Evolutionary conservation across 2,113 vertebrate genomes (phyloP), one percentile per base, ranked within the genome.

Genomic region (Etheostoma cragini): DNA sequence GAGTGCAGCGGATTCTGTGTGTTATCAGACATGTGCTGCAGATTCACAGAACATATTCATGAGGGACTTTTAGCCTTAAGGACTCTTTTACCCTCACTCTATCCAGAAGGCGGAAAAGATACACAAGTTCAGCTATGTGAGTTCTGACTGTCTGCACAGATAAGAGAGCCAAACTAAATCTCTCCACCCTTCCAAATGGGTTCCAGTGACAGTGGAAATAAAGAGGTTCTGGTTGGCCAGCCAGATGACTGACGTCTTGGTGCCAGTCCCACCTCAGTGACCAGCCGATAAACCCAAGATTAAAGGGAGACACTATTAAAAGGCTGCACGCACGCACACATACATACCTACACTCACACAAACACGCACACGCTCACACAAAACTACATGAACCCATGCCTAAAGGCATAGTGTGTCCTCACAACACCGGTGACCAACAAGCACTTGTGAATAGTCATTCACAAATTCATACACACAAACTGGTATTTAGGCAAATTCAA

Each of bases 151-250:
- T 85, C 88, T 89, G 90, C 84, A 82, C 91, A 90, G 86, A 95
- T 96, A 94, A 95, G 94, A 95, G 93, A 91, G 82, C 91, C 81
- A 85, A 94, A 93, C 95, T 94, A 96, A 95, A 94, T 94, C 87
- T 94, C 87, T 94, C 94, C 80, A 65, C 85, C 78, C 73, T 87
- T 91, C 80, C 94, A 93, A 94, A 91, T 92, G 84, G 90, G 91
- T 92, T 94, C 93, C 80, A 95, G 94, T 96, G 95, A 96, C 89
- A 95, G 90, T 85, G 89, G 60, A 88, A 95, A 94, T 95, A 95
- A 95, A 88, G 84, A 94, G 89, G 86, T 93, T 92, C 94, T 91
- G 83, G 91, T 94, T 96, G 93, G 90, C 74, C 94, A 81, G 81
- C 67, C 89, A 30, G 84, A 90, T 94, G 92, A 96, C 85, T 93